Conservation (phyloP, 2,888 invertebrate genomes). For the Pomacea canaliculata region DNA sequence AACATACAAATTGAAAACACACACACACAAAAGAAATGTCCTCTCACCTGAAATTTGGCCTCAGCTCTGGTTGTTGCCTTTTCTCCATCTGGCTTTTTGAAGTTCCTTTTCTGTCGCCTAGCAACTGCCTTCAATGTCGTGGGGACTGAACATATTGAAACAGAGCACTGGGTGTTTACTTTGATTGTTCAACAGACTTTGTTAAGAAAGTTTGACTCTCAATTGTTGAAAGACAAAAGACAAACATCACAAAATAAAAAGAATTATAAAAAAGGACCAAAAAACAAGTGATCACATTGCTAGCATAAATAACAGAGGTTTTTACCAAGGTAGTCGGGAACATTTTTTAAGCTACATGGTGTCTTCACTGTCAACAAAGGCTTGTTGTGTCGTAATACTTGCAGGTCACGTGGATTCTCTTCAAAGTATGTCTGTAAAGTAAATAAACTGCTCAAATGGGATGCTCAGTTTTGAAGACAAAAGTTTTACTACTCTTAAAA, state of each 20-base stretch:
- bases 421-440: constrained; percentile 77
- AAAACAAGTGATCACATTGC: too few relatives aligned
- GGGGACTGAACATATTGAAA: constrained; percentile 73
- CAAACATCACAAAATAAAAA: too few relatives aligned
- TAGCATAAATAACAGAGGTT: neutral
- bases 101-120: constrained; percentile 50
- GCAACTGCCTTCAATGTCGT: constrained; percentile 79
- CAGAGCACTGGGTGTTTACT: neutral
- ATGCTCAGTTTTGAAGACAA: neutral
- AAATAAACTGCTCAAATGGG: neutral
- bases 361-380: constrained; percentile 86
- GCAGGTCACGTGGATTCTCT: constrained; percentile 89
- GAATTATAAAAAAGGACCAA: too few relatives aligned
- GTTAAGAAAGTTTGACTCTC: too few relatives aligned
- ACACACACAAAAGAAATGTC: too few relatives aligned
- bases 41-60: constrained; percentile 43
- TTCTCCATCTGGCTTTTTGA: constrained; percentile 17
- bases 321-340: constrained; percentile 84
- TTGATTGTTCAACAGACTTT: too few relatives aligned
- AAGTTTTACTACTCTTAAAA: too few relatives aligned
- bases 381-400: constrained; percentile 79
- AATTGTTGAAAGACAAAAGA: too few relatives aligned
- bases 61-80: constrained; percentile 38
- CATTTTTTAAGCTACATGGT: constrained; percentile 87
- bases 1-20: too few relatives aligned